Base-by-base conservation (phyloP, 2,113 vertebrate genomes). In the Drymodes brunneopygia region DNA sequence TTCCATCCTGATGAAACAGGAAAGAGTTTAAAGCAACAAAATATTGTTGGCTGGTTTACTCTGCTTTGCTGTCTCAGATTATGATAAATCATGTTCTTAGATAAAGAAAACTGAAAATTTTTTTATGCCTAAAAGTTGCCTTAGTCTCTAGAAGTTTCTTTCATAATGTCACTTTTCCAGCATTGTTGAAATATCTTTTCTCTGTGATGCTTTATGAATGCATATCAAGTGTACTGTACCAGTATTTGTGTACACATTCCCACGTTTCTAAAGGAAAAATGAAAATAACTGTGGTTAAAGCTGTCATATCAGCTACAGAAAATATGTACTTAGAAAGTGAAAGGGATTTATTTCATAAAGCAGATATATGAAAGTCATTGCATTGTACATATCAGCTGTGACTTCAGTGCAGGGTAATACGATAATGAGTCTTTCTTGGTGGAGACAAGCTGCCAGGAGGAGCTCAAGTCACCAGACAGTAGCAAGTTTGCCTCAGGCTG, bases 211-310 rank as follows among this genome's bases (percentile, higher is more conserved):
- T 77, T 87, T 90, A 62, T 71, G 31, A 93, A 47, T 25, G 35
- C 6, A 1, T 31, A 72, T n/a, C 54, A 57, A 83, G 10, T 38
- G 8, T 47, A 45, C 38, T 70, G 42, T 27, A 83, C 45, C 31
- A 91, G 18, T 47, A 47, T 81, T 66, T 60, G 69, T 48, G 40
- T 53, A 42, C n/a, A 48, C 15, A 33, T 91, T 94, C 79, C 70
- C 57, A 77, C 2, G 3, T 51, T 36, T 67, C n/a, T 57, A 53
- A 92, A 91, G 50, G 15, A 74, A 91, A 92, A 97, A 84, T 25
- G 50, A 92, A 93, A 92, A 92, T 91, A 74, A 67, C 89, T 94
- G 58, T 81, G 45, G 53, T 91, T 95, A 75, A 78, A 79, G 8
- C 61, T 81, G 45, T 94, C 72, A 91, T 61, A 91, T 64, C 44